These are phyloP conservation scores for Danio aesculapii DNA, from an alignment of 2,797 vertebrate species.

Conservation along the genomic window DNA sequence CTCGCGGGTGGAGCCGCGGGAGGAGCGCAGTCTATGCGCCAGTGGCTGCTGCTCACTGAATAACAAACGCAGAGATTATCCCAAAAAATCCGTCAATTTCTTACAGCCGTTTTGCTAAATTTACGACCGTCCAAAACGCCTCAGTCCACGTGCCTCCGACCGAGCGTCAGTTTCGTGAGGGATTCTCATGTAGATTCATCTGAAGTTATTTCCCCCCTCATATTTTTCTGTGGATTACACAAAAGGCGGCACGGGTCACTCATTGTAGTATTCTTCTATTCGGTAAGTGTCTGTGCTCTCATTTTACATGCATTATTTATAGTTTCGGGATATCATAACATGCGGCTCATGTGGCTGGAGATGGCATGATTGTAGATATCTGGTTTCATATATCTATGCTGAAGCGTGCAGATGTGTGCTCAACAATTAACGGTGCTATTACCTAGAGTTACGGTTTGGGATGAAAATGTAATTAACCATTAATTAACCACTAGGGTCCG, in stretches of 20 bases:
- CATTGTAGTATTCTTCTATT: conserved; percentile 47
- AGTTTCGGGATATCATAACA: not conserved
- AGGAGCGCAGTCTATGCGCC: conserved; percentile 72
- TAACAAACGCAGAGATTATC: conserved; percentile 76
- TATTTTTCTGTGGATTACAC: conserved; percentile 76
- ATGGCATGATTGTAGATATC: not conserved
- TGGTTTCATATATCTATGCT: not conserved
- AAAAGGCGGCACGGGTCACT: conserved; percentile 66
- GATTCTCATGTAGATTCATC: conserved; percentile 59
- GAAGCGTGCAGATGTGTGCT: not conserved
- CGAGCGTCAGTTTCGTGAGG: conserved; percentile 31
- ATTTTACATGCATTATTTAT: conserved; percentile 24
- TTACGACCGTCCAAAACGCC: conserved; percentile 47
- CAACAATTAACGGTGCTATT: not conserved
- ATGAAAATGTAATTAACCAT: not conserved
- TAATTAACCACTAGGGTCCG: not conserved
- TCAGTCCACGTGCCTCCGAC: conserved; percentile 46
- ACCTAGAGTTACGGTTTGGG: not conserved
- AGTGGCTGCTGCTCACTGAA: conserved; percentile 74
- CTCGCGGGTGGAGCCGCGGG: conserved; percentile 79
- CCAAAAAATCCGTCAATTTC: conserved; percentile 39
- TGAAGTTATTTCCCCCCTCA: conserved; percentile 60
- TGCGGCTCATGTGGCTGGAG: conserved; percentile 8
- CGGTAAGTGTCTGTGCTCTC: conserved; percentile 48
- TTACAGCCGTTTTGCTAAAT: conserved; percentile 38